These are phyloP conservation scores for Helobdella robusta DNA, from an alignment of 2,888 invertebrate genomes.

Conservation along the genomic window DNA sequence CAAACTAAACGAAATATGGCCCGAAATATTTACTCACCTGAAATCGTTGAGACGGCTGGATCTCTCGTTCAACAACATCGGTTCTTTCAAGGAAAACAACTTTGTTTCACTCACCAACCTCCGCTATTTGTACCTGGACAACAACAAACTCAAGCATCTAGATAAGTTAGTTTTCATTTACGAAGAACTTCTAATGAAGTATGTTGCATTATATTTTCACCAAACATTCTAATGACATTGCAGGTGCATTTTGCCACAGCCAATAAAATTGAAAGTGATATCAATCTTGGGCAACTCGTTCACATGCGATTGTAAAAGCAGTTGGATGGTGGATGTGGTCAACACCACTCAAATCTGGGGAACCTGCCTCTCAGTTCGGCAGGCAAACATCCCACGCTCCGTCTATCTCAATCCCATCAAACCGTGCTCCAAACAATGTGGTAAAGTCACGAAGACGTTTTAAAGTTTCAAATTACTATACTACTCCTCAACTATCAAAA, in stretches of 20 bases:
- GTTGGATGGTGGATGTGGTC: constrained; percentile 29
- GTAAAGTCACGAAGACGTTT: too few relatives aligned
- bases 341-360: constrained; percentile 26
- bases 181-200: too few relatives aligned
- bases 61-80: constrained; percentile 31
- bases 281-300: constrained; percentile 33
- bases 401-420: constrained; percentile 8
- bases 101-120: constrained; percentile 27
- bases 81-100: constrained; percentile 23
- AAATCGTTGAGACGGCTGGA: constrained; percentile 28
- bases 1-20: constrained; percentile 29
- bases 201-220: too few relatives aligned
- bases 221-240: too few relatives aligned
- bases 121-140: constrained; percentile 31
- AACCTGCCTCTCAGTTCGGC: too few relatives aligned
- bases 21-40: constrained; percentile 23
- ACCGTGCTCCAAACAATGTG: constrained; percentile 7
- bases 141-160: constrained; percentile 29
- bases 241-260: constrained; percentile 29
- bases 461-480: too few relatives aligned
- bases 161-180: constrained; percentile 9
- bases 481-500: too few relatives aligned
- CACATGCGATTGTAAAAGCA: constrained; percentile 31
- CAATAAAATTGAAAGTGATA: constrained; percentile 27
- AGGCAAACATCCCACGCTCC: constrained; percentile 4